phyloP scores from a whole-genome alignment of 30 jellyfish, hydroid and myxozoan genomes.

The Cassiopea andromeda region DNA sequence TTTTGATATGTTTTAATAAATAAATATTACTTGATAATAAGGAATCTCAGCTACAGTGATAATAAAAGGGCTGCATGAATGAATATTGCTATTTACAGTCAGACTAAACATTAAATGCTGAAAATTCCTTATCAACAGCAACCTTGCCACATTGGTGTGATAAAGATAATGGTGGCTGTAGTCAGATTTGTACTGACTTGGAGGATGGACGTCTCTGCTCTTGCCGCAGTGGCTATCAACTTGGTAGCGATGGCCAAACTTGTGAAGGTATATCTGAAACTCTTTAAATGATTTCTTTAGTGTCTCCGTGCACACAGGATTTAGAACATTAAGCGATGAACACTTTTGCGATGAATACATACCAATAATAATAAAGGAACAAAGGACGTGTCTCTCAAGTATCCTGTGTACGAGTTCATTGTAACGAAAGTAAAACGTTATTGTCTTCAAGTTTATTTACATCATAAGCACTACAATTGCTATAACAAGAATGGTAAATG shows the following conservation, averaged over 20 bases:
- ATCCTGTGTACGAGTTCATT: too few species aligned
- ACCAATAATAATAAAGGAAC: too few species aligned
- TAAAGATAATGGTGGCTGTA: constrained; percentile 18
- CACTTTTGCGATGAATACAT: too few species aligned
- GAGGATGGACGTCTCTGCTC: constrained; percentile 1
- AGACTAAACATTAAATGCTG: not conserved
- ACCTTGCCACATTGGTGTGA: not conserved
- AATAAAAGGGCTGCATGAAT: not conserved
- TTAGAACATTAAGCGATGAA: too few species aligned
- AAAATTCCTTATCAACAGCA: not conserved
- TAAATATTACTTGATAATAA: too few species aligned
- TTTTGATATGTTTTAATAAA: too few species aligned
- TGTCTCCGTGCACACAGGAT: too few species aligned
- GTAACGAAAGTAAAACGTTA: too few species aligned
- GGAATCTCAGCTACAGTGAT: not conserved
- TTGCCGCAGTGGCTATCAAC: not conserved
- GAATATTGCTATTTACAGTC: not conserved
- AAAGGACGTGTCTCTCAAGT: too few species aligned
- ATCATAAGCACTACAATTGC: too few species aligned
- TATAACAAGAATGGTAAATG: too few species aligned
- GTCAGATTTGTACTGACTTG: constrained; percentile 5
- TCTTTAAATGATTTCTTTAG: not conserved
- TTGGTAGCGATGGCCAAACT: not conserved
- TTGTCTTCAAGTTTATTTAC: too few species aligned
- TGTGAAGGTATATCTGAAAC: constrained; percentile 12